These are phyloP conservation scores for Chelonus formosanus DNA, from an alignment of 2,888 invertebrate genomes.

Conservation along the genomic window DNA sequence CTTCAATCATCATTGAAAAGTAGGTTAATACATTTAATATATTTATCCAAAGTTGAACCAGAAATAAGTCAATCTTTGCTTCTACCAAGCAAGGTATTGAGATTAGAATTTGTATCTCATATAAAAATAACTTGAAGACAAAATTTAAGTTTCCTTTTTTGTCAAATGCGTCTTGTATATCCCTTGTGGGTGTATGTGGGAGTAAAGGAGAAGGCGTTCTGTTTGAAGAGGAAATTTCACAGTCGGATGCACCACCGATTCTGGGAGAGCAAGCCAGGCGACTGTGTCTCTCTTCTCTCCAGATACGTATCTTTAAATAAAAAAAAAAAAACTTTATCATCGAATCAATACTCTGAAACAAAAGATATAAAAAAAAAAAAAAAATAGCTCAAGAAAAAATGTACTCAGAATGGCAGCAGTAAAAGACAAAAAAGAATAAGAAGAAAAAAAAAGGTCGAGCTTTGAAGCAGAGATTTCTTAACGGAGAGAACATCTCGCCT, in stretches of 20 bases:
- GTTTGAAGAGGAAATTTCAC: slow-evolving; percentile 64
- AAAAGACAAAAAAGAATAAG: slow-evolving; percentile 21
- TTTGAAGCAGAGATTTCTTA: slow-evolving; percentile 40
- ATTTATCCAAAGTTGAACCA: too few species aligned
- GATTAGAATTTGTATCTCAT: too few species aligned
- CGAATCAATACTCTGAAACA: slow-evolving; percentile 31
- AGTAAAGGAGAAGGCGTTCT: slow-evolving; percentile 38
- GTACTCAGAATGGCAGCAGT: slow-evolving; percentile 1
- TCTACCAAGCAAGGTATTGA: too few species aligned
- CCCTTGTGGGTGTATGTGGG: slow-evolving; percentile 21
- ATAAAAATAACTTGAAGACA: slow-evolving; percentile 5
- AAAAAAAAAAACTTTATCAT: slow-evolving; percentile 26
- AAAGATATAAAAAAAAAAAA: slow-evolving; percentile 16
- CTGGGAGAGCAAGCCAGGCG: slow-evolving; percentile 36
- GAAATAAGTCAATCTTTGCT: too few species aligned
- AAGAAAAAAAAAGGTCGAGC: slow-evolving; percentile 16
- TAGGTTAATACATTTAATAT: too few species aligned
- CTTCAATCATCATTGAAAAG: too few species aligned
- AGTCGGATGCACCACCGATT: slow-evolving; percentile 57
- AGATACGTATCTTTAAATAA: slow-evolving; percentile 20
- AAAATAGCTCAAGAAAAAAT: not conserved
- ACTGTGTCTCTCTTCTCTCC: slow-evolving; percentile 20
- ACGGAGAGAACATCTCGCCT: slow-evolving; percentile 16
- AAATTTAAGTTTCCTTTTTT: slow-evolving; percentile 18
- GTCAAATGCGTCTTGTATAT: slow-evolving; percentile 21